Conservation (phyloP, 2,113 vertebrate species). For the Galeopterus variegatus region DNA sequence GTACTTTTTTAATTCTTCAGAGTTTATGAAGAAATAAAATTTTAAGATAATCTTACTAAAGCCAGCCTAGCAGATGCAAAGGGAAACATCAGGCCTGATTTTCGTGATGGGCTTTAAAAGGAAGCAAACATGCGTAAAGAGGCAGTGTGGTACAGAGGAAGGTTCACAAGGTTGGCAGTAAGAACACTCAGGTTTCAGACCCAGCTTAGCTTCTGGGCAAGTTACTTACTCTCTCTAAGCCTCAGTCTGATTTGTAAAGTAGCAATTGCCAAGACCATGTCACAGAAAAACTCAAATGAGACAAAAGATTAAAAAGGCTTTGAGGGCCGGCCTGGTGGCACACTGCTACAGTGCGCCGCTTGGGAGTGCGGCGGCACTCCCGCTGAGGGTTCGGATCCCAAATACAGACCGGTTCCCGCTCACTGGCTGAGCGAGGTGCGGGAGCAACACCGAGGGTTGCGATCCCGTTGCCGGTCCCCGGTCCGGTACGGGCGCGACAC, state of each 20-base stretch:
- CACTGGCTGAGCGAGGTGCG: too few species aligned
- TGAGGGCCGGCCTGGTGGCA: too few species aligned
- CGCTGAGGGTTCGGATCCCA: too few species aligned
- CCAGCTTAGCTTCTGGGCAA: background rate
- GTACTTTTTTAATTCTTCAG: background rate
- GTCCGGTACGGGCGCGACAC: too few species aligned
- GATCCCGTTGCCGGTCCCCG: too few species aligned
- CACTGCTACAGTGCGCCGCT: too few species aligned
- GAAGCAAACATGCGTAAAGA: background rate
- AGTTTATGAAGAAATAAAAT: background rate
- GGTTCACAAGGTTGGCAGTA: too few species aligned
- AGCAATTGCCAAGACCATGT: background rate
- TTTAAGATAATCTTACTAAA: background rate
- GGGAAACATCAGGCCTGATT: background rate
- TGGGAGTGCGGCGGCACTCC: too few species aligned
- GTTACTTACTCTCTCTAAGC: background rate
- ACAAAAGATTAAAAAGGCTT: background rate
- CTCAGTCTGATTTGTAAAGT: background rate
- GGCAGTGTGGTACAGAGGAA: fast-evolving
- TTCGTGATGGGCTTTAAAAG: background rate
- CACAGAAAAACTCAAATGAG: background rate
- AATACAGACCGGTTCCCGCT: too few species aligned
- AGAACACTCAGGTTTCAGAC: background rate
- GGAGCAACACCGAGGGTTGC: too few species aligned
- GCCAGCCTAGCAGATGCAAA: background rate